phyloP scores from a whole-genome alignment of 2,888 invertebrate genomes.

The Agriotes lineatus region DNA sequence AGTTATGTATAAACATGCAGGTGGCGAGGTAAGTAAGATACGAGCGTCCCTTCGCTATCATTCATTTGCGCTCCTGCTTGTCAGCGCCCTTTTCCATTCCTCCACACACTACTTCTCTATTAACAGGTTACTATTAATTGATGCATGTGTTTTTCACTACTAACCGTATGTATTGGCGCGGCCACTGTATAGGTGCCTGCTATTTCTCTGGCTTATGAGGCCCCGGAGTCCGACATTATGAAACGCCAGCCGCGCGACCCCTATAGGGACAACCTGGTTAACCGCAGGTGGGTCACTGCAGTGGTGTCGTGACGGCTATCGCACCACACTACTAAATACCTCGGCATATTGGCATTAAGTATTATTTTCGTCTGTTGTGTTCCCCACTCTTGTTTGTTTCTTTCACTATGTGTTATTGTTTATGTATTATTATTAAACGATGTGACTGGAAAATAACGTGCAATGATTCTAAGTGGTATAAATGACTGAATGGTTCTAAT shows the following conservation, averaged over 20 bases:
- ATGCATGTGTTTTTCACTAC: slow-evolving; percentile 46
- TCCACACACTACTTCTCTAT: slow-evolving; percentile 52
- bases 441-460: too few relatives aligned
- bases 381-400: slow-evolving; percentile 22
- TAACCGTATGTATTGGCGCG: slow-evolving; percentile 62
- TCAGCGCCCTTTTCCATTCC: slow-evolving; percentile 45
- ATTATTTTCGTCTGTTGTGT: slow-evolving; percentile 28
- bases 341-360: slow-evolving; percentile 54
- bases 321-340: slow-evolving; percentile 64
- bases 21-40: slow-evolving; percentile 46
- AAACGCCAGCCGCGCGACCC: slow-evolving; percentile 98
- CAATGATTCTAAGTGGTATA: too few relatives aligned
- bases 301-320: slow-evolving; percentile 62
- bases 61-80: slow-evolving; percentile 56
- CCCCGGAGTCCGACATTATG: slow-evolving; percentile 99
- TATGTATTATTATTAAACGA: too few relatives aligned
- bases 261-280: slow-evolving; percentile 98
- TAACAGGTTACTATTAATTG: slow-evolving; percentile 47
- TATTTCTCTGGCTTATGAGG: slow-evolving; percentile 99
- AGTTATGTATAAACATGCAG: slow-evolving; percentile 30
- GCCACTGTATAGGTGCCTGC: slow-evolving; percentile 90
- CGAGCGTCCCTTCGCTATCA: slow-evolving; percentile 46
- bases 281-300: slow-evolving; percentile 88
- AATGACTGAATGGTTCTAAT: too few relatives aligned
- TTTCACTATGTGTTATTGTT: slow-evolving; percentile 27